Evolutionary conservation across 1,140 invertebrate genomes (phyloP), one percentile per base, ranked within the genome.

Genomic region (Pachypeltis micranthus): DNA sequence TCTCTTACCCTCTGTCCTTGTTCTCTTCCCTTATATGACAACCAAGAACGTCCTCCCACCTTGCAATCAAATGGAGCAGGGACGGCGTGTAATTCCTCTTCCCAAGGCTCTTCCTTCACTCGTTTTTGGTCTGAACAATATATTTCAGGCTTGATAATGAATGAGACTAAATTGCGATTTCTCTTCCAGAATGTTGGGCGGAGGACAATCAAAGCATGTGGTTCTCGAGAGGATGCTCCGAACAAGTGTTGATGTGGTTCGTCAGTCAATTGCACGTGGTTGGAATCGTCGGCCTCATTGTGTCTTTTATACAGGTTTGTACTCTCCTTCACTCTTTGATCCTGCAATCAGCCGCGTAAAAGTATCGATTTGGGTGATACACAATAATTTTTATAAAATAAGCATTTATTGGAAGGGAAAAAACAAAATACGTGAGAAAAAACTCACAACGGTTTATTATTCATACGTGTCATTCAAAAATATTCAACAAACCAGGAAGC

Each of bases 241-340:
- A 80, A 16, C 81, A 83, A 39, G 78, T 88, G 21, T 80, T 85
- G 62, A 78, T 79, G 70, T 87, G 85, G 83, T 76, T 88, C 29
- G 77, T 85, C 10, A 80, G 82, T 60, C 77, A 85, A 66, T 74
- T 88, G 23, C 82, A 88, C 69, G 78, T 87, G 27, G 77, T 87
- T 1, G 86, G 85, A 0, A 80, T 83, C 27, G 77, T 86, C n/a
- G 84, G 83, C 1, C 74, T 88, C 29, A 76, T 83, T 1, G 81
- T 88, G n/a, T 85, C 83, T 1, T 88, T 84, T 65, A 75, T 84
- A 25, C 83, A 84, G 74, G 79, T 69, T n/a, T n/a, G n/a, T n/a
- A n/a, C n/a, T n/a, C n/a, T 57, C 21, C n/a, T n/a, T n/a, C n/a
- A n/a, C n/a, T n/a, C n/a, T n/a, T n/a, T n/a, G n/a, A n/a, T n/a